phyloP scores from a whole-genome alignment of 2,888 invertebrate species.

The Apoda limacodes region DNA sequence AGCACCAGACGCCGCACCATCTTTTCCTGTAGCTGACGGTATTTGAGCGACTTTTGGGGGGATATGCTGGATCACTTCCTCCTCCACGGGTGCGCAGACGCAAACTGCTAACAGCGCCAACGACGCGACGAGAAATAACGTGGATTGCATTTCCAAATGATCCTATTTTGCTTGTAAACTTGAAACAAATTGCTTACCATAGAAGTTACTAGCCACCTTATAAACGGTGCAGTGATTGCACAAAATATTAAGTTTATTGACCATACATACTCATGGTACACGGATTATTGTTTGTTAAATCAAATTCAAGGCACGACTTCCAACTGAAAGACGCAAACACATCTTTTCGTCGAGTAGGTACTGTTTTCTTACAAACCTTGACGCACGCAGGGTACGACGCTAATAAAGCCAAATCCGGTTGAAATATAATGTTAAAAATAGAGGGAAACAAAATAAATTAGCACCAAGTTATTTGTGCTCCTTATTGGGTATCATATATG shows the following conservation, averaged over 20 bases:
- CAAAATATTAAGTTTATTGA: constrained; percentile 45
- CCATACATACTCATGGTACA: constrained; percentile 38
- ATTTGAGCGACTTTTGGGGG: constrained; percentile 48
- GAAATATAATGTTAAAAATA: constrained; percentile 36
- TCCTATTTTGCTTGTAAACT: constrained; percentile 44
- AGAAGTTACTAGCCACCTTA: constrained; percentile 34
- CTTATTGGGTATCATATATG: no score
- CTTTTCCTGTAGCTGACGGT: constrained; percentile 58
- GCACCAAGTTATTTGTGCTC: no score
- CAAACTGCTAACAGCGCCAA: constrained; percentile 51
- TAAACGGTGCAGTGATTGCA: constrained; percentile 40
- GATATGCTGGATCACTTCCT: constrained; percentile 56
- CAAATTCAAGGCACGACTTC: constrained; percentile 41
- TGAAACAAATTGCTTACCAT: no score
- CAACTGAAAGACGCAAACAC: constrained; percentile 32
- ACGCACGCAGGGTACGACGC: constrained; percentile 27
- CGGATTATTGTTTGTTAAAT: constrained; percentile 40
- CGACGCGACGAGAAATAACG: constrained; percentile 52
- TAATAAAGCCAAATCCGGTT: constrained; percentile 29
- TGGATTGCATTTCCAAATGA: constrained; percentile 54
- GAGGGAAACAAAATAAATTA: constrained; percentile 33
- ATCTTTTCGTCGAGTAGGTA: constrained; percentile 33
- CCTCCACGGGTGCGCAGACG: constrained; percentile 44
- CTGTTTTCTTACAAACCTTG: constrained; percentile 41
- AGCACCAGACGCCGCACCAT: constrained; percentile 55